Base-by-base conservation (phyloP, 2,797 vertebrate genomes). In the Danio albolineatus region DNA sequence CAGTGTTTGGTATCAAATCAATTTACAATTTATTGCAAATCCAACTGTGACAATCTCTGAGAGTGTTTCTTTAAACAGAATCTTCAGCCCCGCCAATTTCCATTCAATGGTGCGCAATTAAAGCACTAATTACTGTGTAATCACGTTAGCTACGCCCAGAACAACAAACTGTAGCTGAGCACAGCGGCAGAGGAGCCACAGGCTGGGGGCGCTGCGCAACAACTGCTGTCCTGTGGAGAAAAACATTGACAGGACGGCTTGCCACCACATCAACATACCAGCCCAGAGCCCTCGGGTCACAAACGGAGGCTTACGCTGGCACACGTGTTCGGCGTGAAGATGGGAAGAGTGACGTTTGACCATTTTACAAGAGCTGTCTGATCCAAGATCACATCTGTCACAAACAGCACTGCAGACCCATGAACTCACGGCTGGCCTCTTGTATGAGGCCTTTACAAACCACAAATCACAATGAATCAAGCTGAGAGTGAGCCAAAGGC, bases 71-170 rank as follows among this genome's bases (percentile, higher is more conserved):
- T 86, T 80, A 82, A 54, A 85, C 28, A 59, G 9, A 81, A 79
- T 41, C 44, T 48, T 57, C 74, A 49, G 49, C 28, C 78, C 78
- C 56, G 13, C 49, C 74, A 61, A 75, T 85, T 78, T 85, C 67
- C 71, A 75, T 76, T 84, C 81, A 83, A 39, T 16, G 28, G 69
- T 57, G 28, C 51, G 69, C 71, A 82, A 83, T 79, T 79, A 76
- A 82, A 76, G 79, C 13, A 44, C n/a, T 84, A 73, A 28, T 84
- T 84, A 61, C 73, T 70, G 59, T 72, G 78, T 83, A 82, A 79
- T 81, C 82, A 79, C 59, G 76, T 78, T 64, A 48, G 51, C 59
- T 80, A 79, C 60, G 41, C 48, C 39, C 77, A 85, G 49, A 72
- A 36, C 4, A 17, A 67, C 65, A 70, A 51, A 39, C 75, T 60